Conservation (phyloP, 1,140 invertebrate species). For the Druon quercuslanigerum region DNA sequence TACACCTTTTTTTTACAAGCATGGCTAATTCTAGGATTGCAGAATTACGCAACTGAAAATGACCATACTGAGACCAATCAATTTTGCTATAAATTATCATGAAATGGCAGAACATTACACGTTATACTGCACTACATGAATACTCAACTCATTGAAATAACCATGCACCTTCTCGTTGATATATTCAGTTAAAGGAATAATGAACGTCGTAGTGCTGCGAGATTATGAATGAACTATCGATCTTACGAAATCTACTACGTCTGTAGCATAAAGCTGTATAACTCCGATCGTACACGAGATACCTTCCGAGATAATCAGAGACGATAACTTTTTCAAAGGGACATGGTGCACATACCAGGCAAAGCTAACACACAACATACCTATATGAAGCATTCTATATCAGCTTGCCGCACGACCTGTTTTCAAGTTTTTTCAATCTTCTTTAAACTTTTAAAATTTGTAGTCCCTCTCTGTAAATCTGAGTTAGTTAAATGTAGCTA, state of each 20-base stretch:
- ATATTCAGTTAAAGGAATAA: background rate
- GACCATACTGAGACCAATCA: background rate
- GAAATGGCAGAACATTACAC: constrained; percentile 6
- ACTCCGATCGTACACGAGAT: constrained; percentile 3
- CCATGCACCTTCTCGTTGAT: background rate
- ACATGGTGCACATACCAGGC: background rate
- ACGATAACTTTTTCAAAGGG: constrained; percentile 8
- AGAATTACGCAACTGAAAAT: constrained; percentile 11
- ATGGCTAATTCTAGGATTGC: too few species aligned
- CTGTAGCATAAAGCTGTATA: constrained; percentile 16
- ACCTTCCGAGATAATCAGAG: constrained; percentile 11
- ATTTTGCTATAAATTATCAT: constrained; percentile 17
- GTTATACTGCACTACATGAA: background rate
- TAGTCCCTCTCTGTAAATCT: too few species aligned
- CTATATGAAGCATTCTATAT: too few species aligned
- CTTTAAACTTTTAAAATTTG: too few species aligned
- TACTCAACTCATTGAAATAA: constrained; percentile 10
- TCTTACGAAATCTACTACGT: constrained; percentile 26
- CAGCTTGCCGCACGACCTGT: too few species aligned
- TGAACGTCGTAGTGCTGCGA: background rate
- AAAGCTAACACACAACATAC: background rate
- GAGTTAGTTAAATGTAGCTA: too few species aligned
- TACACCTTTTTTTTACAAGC: too few species aligned
- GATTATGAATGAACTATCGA: constrained; percentile 30
- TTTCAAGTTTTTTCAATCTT: too few species aligned